These are phyloP conservation scores for Lithosia quadra DNA, from an alignment of 2,888 invertebrate genomes.

Conservation along the genomic window DNA sequence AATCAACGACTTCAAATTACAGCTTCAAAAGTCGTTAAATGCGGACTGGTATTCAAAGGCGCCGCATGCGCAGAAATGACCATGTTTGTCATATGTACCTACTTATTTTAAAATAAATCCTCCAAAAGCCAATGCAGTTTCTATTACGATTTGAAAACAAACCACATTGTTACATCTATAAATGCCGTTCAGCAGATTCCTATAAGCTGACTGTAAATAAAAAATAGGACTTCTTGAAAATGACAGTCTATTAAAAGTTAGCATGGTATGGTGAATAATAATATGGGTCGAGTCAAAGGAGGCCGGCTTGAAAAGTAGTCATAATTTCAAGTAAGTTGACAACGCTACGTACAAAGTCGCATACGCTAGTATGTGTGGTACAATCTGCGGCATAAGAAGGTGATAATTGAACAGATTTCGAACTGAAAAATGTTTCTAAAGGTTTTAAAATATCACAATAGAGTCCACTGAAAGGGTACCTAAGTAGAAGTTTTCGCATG, in stretches of 20 bases:
- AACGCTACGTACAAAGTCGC: background rate
- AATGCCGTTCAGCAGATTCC: background rate
- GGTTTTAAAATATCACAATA: too few relatives aligned
- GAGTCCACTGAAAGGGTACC: too few relatives aligned
- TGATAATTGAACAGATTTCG: too few relatives aligned
- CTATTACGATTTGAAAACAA: background rate
- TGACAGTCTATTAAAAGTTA: background rate
- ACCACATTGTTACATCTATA: too few relatives aligned
- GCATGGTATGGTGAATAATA: too few relatives aligned
- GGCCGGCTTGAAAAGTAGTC: too few relatives aligned
- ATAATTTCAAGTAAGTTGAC: too few relatives aligned
- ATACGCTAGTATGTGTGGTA: background rate
- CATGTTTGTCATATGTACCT: background rate
- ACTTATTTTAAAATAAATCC: background rate
- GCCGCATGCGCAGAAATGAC: slow-evolving; percentile 14
- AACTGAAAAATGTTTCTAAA: too few relatives aligned
- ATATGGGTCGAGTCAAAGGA: too few relatives aligned
- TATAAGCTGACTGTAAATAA: background rate
- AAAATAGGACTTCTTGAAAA: background rate
- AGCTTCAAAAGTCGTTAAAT: slow-evolving; percentile 55
- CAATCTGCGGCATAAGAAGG: too few relatives aligned
- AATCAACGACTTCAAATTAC: slow-evolving; percentile 71
- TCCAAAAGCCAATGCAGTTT: background rate
- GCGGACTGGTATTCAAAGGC: slow-evolving; percentile 17
- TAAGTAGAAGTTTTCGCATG: background rate